These are phyloP conservation scores for Euplagia quadripunctaria DNA, from an alignment of 2,888 invertebrate species.

Conservation along the genomic window DNA sequence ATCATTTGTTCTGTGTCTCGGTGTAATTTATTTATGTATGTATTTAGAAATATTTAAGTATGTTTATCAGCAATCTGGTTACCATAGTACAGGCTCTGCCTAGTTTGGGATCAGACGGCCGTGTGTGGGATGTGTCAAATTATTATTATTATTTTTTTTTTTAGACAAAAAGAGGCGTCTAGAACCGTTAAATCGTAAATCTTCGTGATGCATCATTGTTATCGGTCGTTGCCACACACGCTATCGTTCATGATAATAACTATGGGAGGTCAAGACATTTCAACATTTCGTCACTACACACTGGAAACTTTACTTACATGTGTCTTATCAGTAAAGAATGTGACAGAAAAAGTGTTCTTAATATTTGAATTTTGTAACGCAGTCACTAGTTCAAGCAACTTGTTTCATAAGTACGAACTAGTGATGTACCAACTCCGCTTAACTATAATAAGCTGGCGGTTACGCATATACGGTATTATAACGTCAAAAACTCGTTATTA, in stretches of 20 bases:
- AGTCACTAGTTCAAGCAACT: not conserved
- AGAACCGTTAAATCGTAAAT: slow-evolving; percentile 50
- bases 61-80: too few species aligned
- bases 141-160: not conserved
- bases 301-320: slow-evolving; percentile 51
- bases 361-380: slow-evolving; percentile 18
- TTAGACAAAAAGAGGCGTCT: slow-evolving; percentile 24
- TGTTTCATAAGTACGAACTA: not conserved
- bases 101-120: too few species aligned
- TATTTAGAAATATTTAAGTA: too few species aligned
- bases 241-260: slow-evolving; percentile 64
- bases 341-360: slow-evolving; percentile 26
- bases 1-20: too few species aligned
- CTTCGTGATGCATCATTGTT: slow-evolving; percentile 38
- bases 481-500: not conserved
- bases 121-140: too few species aligned
- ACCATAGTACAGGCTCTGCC: too few species aligned
- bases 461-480: not conserved
- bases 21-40: too few species aligned
- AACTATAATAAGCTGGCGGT: not conserved
- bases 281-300: slow-evolving; percentile 47
- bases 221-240: slow-evolving; percentile 61
- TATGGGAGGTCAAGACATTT: slow-evolving; percentile 67
- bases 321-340: slow-evolving; percentile 46
- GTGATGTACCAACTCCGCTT: not conserved